Evolutionary conservation across 2,797 vertebrate species (phyloP), one percentile per base, ranked within the genome.

Genomic region (Chaenodraco wilsoni): DNA sequence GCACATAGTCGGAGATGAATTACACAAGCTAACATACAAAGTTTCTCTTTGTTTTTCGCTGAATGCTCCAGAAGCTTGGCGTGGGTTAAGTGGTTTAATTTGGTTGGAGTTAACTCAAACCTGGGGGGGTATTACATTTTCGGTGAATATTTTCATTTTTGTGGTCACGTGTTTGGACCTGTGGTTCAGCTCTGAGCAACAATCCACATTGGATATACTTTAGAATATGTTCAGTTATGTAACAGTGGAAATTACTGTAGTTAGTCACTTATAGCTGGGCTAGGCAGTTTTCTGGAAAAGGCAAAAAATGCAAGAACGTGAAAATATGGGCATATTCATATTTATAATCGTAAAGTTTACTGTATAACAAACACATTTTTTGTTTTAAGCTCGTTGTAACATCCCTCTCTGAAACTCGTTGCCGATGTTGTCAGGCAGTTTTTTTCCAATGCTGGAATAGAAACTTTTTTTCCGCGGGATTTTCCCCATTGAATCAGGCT

Each of bases 71-170:
- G 43, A 76, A 51, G 60, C 65, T 56, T 58, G 68, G 46, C 76
- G 56, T 60, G 51, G 65, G 61, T 60, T 74, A 74, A 81, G 78
- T 62, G 61, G 59, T 69, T 70, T 78, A 68, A 85, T 78, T 79
- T 60, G 45, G 65, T 78, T 76, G 45, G 41, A 80, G 43, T 60
- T 56, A 61, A 68, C 50, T 64, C 43, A 70, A 40, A 65, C 71
- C 16, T 52, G 31, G 1, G 52, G n/a, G 31, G 55, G 13, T 67
- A 48, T 84, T 70, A 69, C 19, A 69, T 78, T 75, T 77, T 72
- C 56, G 59, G 51, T 43, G 72, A 84, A 81, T 71, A 69, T 78
- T 73, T 70, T 70, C 48, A 76, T 81, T 73, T 72, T 79, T 81
- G 72, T 52, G 80, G 64, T 75, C 61, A 21, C 27, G 17, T 65